Evolutionary conservation across 2,113 vertebrate genomes (phyloP).

Genomic region (Xiphophorus maculatus): DNA sequence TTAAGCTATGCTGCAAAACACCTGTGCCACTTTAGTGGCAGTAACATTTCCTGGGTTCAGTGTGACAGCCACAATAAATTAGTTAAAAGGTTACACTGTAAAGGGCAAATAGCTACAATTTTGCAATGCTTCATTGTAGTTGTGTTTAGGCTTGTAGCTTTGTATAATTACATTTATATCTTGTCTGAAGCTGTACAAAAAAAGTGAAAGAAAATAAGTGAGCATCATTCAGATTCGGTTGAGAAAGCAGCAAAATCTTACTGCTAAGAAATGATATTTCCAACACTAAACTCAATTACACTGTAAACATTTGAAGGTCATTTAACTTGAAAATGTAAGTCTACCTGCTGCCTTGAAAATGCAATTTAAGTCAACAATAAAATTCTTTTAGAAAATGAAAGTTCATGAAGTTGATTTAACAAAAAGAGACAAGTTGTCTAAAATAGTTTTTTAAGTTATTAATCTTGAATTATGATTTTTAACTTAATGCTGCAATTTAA

Average conservation of each 20-base stretch:
- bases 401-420: no score
- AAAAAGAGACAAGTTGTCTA: no score
- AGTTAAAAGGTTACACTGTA: background rate
- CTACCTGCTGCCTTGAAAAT: no score
- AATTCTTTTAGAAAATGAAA: no score
- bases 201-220: background rate
- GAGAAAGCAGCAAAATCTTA: background rate
- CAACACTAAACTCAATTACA: background rate
- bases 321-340: no score
- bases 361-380: no score
- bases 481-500: no score
- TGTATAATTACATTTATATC: background rate
- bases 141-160: background rate
- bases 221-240: background rate
- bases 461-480: no score
- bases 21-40: conserved; percentile 5
- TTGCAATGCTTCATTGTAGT: background rate
- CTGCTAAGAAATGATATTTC: background rate
- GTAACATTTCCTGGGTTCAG: conserved; percentile 1
- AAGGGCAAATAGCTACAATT: background rate
- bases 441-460: no score
- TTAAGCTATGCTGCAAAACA: conserved; percentile 8
- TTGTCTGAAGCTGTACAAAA: no score
- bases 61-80: conserved; percentile 3
- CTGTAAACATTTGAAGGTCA: no score